Conservation (phyloP, 2,888 invertebrate species). For the Hyposoter dolosus region DNA sequence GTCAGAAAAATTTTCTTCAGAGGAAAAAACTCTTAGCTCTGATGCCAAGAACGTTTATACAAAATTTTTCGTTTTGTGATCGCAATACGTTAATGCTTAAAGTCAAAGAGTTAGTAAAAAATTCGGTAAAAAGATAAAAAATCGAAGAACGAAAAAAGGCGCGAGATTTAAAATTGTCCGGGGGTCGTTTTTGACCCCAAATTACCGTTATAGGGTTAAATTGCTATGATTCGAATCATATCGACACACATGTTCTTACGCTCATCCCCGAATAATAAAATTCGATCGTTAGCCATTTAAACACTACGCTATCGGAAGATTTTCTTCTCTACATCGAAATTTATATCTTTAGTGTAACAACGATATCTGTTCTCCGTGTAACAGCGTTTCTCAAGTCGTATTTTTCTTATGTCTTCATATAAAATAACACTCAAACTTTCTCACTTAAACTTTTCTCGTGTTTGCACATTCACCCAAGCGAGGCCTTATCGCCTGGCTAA, state of each 20-base stretch:
- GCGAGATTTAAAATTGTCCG: too few relatives aligned
- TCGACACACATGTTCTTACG: slow-evolving; percentile 29
- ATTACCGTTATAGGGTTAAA: neutral
- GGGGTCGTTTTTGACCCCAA: too few relatives aligned
- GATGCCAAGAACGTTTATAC: too few relatives aligned
- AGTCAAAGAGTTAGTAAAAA: too few relatives aligned
- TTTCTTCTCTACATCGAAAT: slow-evolving; percentile 25
- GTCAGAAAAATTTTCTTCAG: too few relatives aligned
- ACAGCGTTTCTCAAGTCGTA: slow-evolving; percentile 63
- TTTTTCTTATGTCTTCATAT: slow-evolving; percentile 63
- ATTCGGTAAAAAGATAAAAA: too few relatives aligned
- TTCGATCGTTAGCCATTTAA: slow-evolving; percentile 36
- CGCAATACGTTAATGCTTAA: too few relatives aligned
- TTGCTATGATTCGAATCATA: slow-evolving; percentile 21
- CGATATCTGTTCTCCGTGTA: slow-evolving; percentile 41
- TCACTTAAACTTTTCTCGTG: slow-evolving; percentile 39
- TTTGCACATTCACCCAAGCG: slow-evolving; percentile 66
- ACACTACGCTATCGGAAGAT: slow-evolving; percentile 43
- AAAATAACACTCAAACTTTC: slow-evolving; percentile 58
- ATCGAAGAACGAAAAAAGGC: too few relatives aligned
- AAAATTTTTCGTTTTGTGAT: too few relatives aligned
- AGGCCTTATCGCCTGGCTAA: slow-evolving; percentile 58
- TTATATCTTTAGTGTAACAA: slow-evolving; percentile 58
- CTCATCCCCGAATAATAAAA: slow-evolving; percentile 13
- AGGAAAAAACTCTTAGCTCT: too few relatives aligned